Evolutionary conservation across 92 coral and sea anemone species (phyloP).

Genomic region (Plumapathes pennacea): DNA sequence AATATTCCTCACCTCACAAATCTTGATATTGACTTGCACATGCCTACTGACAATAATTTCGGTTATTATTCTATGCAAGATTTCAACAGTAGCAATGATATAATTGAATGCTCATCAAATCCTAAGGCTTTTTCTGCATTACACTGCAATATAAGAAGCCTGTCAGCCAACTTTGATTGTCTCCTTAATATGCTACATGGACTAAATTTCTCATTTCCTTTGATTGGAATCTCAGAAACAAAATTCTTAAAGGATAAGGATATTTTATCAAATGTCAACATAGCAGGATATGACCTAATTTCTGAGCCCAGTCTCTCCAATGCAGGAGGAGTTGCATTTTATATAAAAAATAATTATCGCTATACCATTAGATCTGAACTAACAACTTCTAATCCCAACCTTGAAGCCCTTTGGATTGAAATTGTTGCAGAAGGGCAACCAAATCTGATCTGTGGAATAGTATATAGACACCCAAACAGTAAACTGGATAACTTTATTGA

Average conservation of each 20-base stretch:
- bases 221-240: constrained; percentile 6
- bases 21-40: constrained; percentile 33
- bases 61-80: constrained; percentile 47
- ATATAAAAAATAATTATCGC: not conserved
- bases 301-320: constrained; percentile 10
- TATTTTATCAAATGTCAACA: constrained; percentile 2
- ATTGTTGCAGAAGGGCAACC: not conserved
- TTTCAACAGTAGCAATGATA: constrained; percentile 37
- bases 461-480: constrained; percentile 12
- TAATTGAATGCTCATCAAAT: constrained; percentile 6
- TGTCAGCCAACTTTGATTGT: constrained; percentile 29
- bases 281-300: constrained; percentile 10
- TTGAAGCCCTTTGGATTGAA: constrained; percentile 17
- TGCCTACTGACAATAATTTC: constrained; percentile 50
- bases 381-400: not conserved
- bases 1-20: constrained; percentile 36
- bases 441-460: constrained; percentile 12
- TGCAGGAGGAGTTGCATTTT: constrained; percentile 13
- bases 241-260: constrained; percentile 8
- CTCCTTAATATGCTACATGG: constrained; percentile 35
- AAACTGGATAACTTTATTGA: constrained; percentile 16
- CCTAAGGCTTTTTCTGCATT: constrained; percentile 27
- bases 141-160: constrained; percentile 53
- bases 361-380: constrained; percentile 3
- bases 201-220: constrained; percentile 20